phyloP scores from a whole-genome alignment of 2,113 vertebrate genomes.

The Elanoides forficatus region DNA sequence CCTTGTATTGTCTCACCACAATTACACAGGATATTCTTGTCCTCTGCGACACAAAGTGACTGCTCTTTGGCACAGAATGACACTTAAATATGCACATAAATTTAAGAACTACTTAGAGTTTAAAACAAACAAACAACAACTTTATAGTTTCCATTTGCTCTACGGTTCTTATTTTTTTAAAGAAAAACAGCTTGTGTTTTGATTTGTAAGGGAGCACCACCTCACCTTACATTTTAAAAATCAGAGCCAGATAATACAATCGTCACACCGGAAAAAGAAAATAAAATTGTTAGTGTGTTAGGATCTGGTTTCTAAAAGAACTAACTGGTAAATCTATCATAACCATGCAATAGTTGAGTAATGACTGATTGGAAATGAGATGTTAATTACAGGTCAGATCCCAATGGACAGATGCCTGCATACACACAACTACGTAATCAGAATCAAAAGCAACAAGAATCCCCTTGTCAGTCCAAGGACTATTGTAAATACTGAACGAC shows the following conservation, averaged over 20 bases:
- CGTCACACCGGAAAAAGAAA: neutral
- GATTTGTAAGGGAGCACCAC: neutral
- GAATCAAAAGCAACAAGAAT: neutral
- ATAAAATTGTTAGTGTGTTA: neutral
- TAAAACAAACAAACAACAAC: neutral
- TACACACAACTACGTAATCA: neutral
- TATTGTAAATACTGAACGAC: neutral
- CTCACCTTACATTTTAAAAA: neutral
- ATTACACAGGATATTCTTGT: neutral
- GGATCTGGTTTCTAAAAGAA: neutral
- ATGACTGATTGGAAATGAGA: neutral
- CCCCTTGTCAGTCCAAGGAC: neutral
- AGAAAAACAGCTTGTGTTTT: neutral
- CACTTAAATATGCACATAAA: neutral
- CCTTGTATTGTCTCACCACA: neutral
- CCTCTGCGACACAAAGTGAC: neutral
- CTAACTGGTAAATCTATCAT: neutral
- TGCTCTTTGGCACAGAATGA: neutral
- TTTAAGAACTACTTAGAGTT: neutral
- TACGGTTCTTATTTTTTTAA: neutral
- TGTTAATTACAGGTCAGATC: neutral
- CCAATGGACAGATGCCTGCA: neutral
- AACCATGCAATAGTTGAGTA: neutral
- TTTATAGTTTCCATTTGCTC: neutral
- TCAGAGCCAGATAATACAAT: neutral